A percentile compares a stretch with the other conserved stretches of the same genome.
These are phyloP conservation scores for Litocranius walleri DNA, from an alignment of 2,113 vertebrate genomes.

Conservation along the genomic window DNA sequence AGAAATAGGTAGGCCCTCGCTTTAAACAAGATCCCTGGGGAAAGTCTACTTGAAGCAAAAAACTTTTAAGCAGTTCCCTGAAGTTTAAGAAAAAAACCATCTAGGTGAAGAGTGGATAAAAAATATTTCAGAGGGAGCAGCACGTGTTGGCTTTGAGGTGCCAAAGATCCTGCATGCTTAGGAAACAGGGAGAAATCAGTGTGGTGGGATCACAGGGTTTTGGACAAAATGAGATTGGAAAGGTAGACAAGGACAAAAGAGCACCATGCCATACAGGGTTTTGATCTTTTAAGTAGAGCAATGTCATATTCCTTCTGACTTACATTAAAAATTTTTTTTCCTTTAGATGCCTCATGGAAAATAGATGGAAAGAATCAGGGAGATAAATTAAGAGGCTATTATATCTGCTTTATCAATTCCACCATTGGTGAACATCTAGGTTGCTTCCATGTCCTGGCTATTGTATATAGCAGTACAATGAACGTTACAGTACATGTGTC, in stretches of 20 bases:
- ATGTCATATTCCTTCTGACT: neutral
- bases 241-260: neutral
- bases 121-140: neutral
- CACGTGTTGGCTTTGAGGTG: neutral
- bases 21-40: neutral
- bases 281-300: neutral
- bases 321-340: neutral
- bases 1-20: neutral
- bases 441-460: neutral
- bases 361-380: neutral
- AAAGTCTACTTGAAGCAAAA: neutral
- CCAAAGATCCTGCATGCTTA: neutral
- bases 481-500: neutral
- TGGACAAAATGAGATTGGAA: neutral
- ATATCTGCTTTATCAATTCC: neutral
- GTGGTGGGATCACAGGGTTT: neutral
- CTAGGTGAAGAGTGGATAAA: neutral
- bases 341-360: neutral
- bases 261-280: neutral
- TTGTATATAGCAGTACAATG: neutral
- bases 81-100: neutral
- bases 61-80: neutral
- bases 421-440: neutral
- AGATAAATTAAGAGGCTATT: neutral
- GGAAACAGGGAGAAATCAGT: neutral